Evolutionary conservation across 2,888 invertebrate species (phyloP).

Genomic region (Cybosia mesomella): DNA sequence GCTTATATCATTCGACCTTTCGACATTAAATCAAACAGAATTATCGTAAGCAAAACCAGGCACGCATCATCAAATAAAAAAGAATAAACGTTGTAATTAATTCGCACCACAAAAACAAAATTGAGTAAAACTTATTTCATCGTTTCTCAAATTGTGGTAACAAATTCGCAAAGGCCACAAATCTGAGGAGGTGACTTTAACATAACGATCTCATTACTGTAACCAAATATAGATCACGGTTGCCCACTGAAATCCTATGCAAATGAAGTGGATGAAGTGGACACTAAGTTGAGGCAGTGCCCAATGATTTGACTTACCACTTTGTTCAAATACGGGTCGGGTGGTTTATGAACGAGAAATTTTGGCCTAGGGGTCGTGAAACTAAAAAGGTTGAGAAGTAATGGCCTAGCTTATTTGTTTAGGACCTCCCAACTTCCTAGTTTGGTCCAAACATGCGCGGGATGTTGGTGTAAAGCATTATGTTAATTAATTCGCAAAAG

Average conservation of each 20-base stretch:
- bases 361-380: slow-evolving; percentile 1
- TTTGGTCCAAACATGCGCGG: slow-evolving; percentile 28
- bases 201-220: slow-evolving; percentile 11
- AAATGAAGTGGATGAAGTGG: slow-evolving; percentile 9
- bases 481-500: slow-evolving; percentile 42
- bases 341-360: not conserved
- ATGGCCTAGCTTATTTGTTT: slow-evolving; percentile 41
- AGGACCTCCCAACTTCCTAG: slow-evolving; percentile 44
- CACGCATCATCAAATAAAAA: slow-evolving; percentile 44
- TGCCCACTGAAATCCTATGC: slow-evolving; percentile 3
- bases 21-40: slow-evolving; percentile 36
- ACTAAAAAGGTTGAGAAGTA: slow-evolving; percentile 22
- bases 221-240: not conserved
- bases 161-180: not conserved
- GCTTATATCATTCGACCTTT: not conserved
- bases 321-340: slow-evolving; percentile 9
- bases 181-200: not conserved
- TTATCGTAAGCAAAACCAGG: slow-evolving; percentile 48
- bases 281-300: not conserved
- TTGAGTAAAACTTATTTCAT: slow-evolving; percentile 26
- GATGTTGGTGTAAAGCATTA: slow-evolving; percentile 43
- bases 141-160: slow-evolving; percentile 18
- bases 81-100: slow-evolving; percentile 49
- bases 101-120: slow-evolving; percentile 47
- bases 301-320: slow-evolving; percentile 9